Conservation (phyloP, 1,140 invertebrate genomes). For the Lycorma delicatula region DNA sequence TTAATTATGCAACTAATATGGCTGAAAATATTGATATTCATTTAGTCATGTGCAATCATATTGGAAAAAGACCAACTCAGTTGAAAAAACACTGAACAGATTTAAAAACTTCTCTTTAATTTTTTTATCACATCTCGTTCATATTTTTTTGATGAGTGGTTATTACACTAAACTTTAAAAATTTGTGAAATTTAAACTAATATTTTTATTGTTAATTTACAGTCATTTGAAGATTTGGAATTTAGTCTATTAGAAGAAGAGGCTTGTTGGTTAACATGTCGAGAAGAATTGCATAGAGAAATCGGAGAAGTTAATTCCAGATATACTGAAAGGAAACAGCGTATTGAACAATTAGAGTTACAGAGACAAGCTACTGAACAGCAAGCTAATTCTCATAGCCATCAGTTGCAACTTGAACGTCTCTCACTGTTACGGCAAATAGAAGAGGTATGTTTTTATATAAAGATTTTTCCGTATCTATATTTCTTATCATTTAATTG, state of each 20-base stretch:
- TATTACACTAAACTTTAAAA: no score
- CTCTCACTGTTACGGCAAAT: slow-evolving; percentile 49
- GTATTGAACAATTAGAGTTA: slow-evolving; percentile 54
- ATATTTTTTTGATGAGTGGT: no score
- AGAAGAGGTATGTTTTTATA: slow-evolving; percentile 45
- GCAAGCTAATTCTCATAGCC: slow-evolving; percentile 51
- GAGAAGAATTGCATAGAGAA: slow-evolving; percentile 73
- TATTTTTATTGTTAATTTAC: no score
- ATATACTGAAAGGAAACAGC: slow-evolving; percentile 51
- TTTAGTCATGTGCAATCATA: no score
- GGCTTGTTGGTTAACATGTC: slow-evolving; percentile 66
- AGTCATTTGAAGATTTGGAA: slow-evolving; percentile 85
- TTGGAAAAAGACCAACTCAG: no score
- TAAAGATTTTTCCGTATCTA: background rate
- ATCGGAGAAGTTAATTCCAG: slow-evolving; percentile 55
- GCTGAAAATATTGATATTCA: no score
- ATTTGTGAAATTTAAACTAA: no score
- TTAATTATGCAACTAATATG: no score
- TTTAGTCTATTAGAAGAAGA: slow-evolving; percentile 90
- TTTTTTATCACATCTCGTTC: no score
- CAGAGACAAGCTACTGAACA: slow-evolving; percentile 52
- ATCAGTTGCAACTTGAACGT: slow-evolving; percentile 51
- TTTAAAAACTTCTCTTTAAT: no score
- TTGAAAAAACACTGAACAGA: no score
- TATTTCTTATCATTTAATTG: background rate